Evolutionary conservation across 2,888 invertebrate genomes (phyloP), one percentile per base, ranked within the genome.

Genomic region (Oeneis ivallda): DNA sequence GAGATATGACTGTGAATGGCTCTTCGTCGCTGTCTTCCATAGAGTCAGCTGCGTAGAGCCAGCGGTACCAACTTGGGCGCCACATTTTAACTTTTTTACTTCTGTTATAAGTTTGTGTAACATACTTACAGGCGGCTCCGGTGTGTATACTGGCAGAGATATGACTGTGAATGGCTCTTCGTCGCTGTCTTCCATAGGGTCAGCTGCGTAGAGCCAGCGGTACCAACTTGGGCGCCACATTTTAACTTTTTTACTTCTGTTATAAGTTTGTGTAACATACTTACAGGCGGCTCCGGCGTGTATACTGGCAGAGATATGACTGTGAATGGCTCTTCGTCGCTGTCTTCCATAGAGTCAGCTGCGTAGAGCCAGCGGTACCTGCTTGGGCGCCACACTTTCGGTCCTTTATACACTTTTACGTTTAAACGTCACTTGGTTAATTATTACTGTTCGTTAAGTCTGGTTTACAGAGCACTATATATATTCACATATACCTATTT

Each of bases 131-230:
- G 83, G 76, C 2, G 85, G 82, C 58, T 86, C 86, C 13, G 93
- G 92, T 72, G 92, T 90, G 87, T 94, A 93, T 71, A 93, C 93
- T 56, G 95, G 94, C 76, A 94, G 88, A 64, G 94, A 93, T 80
- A 95, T 92, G 79, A 95, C 93, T 76, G 94, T 92, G 84, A 95
- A 95, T 49, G 94, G 91, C 57, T 94, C 94, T 74, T 94, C 95
- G 85, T 95, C 95, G 83, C 93, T 93, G 81, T 93, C 93, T 82
- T 92, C 85, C 93, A 93, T 93, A 47, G 83, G 85, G 78, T 76
- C 88, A 78, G 86, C 85, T 71, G 85, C 84, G 70, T 83, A 82
- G 65, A 88, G 86, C 91, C 90, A 91, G 76, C 91, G 91, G 79
- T 84, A 82, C 61, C 89, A 82, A 72, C 87, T 85, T 69, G 88